Conservation (phyloP, 2,797 vertebrate species). For the Oreonectes daqikongensis region DNA sequence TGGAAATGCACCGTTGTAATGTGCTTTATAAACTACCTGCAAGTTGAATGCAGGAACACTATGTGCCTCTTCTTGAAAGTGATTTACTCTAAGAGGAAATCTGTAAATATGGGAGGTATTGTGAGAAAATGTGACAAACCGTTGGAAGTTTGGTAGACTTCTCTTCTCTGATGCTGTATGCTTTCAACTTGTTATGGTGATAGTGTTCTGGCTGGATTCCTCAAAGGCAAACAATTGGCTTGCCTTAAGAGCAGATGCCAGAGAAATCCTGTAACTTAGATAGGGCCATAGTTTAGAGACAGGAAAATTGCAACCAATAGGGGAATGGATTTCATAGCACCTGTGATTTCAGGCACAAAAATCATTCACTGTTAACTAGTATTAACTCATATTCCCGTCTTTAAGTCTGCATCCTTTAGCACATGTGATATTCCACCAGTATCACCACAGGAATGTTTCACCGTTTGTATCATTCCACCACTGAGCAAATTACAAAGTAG, state of each 20-base stretch:
- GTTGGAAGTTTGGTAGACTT: slow-evolving; percentile 12
- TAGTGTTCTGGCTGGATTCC: slow-evolving; percentile 70
- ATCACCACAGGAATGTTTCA: no score
- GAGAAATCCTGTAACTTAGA: slow-evolving; percentile 58
- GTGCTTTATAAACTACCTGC: slow-evolving; percentile 66
- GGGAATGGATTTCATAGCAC: slow-evolving; percentile 4
- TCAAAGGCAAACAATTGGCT: slow-evolving; percentile 54
- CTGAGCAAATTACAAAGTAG: no score
- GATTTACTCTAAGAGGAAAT: slow-evolving; percentile 8
- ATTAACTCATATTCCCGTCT: no score
- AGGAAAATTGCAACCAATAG: slow-evolving; percentile 46
- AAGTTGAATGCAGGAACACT: background rate
- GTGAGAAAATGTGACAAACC: slow-evolving; percentile 10
- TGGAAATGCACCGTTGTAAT: no score
- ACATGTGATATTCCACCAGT: no score
- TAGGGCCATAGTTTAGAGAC: slow-evolving; percentile 47
- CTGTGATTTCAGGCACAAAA: background rate
- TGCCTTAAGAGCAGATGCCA: slow-evolving; percentile 65
- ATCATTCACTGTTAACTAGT: background rate
- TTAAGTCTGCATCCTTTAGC: no score
- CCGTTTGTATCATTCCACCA: no score
- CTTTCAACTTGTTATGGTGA: slow-evolving; percentile 61
- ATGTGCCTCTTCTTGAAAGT: slow-evolving; percentile 5
- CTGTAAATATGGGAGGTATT: slow-evolving; percentile 20
- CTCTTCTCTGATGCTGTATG: slow-evolving; percentile 58